These are phyloP conservation scores for Plebejus argus DNA, from an alignment of 2,888 invertebrate genomes.

Conservation along the genomic window DNA sequence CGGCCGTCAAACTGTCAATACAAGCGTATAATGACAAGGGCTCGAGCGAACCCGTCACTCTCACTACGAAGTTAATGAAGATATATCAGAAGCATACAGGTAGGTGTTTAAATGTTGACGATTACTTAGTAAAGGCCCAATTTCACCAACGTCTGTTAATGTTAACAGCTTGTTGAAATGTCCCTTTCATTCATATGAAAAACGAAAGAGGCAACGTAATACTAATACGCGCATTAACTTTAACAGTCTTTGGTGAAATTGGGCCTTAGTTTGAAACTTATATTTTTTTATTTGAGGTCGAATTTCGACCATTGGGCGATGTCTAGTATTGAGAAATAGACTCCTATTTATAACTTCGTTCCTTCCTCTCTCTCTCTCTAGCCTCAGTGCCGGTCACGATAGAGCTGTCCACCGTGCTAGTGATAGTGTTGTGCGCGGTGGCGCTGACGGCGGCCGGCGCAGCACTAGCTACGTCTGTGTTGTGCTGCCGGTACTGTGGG, in stretches of 20 bases:
- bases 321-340: too few relatives aligned
- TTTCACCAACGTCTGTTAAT: too few relatives aligned
- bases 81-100: conserved; percentile 83
- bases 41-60: conserved; percentile 80
- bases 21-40: conserved; percentile 88
- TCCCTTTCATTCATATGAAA: too few relatives aligned
- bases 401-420: conserved; percentile 91
- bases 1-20: conserved; percentile 81
- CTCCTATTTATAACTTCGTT: too few relatives aligned
- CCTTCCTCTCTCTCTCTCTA: conserved; percentile 42
- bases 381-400: conserved; percentile 84
- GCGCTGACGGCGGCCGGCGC: conserved; percentile 89
- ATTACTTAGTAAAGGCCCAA: too few relatives aligned
- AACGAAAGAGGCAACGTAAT: too few relatives aligned
- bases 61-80: conserved; percentile 82
- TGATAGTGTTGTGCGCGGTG: conserved; percentile 88
- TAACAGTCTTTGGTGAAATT: too few relatives aligned
- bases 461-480: conserved; percentile 86
- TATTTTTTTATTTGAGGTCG: too few relatives aligned
- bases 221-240: too few relatives aligned
- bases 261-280: too few relatives aligned
- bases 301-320: too few relatives aligned
- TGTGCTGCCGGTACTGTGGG: conserved; percentile 81
- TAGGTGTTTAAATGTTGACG: conserved; percentile 43
- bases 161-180: too few relatives aligned